Evolutionary conservation across 2,888 invertebrate genomes (phyloP).

Genomic region (Sminthurinus aureus): DNA sequence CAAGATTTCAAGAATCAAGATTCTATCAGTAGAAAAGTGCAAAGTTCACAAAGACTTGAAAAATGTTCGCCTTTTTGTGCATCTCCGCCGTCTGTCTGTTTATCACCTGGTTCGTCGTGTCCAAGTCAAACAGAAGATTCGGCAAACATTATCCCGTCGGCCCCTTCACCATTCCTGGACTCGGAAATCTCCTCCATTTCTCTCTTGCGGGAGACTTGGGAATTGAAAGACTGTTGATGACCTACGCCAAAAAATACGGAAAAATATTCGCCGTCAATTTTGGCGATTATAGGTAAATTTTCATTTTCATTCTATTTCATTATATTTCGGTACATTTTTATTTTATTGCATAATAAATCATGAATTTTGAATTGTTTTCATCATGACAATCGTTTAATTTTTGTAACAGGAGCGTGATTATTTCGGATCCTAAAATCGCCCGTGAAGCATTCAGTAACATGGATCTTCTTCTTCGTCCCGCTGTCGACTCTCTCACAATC

Average conservation of each 20-base stretch:
- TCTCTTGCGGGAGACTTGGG: slow-evolving; percentile 8
- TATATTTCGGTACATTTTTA: too few relatives aligned
- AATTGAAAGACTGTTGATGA: not conserved
- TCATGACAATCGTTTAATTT: too few relatives aligned
- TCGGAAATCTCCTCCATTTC: not conserved
- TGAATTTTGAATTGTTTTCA: too few relatives aligned
- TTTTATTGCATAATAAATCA: too few relatives aligned
- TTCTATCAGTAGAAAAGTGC: too few relatives aligned
- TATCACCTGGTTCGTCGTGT: not conserved
- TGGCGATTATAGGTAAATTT: slow-evolving; percentile 5
- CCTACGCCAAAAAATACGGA: not conserved
- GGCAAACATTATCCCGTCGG: too few relatives aligned
- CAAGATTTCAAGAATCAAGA: too few relatives aligned
- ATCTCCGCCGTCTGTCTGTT: not conserved
- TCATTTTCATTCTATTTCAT: too few relatives aligned
- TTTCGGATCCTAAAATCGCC: not conserved
- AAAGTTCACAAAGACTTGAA: too few relatives aligned
- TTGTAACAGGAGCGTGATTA: not conserved
- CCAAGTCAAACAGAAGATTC: too few relatives aligned
- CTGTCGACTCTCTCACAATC: not conserved
- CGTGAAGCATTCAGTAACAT: not conserved
- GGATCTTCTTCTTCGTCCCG: slow-evolving; percentile 1
- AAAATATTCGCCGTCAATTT: not conserved
- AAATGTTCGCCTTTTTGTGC: slow-evolving; percentile 1
- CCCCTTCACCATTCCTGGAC: not conserved